Evolutionary conservation across 2,888 invertebrate genomes (phyloP).

Genomic region (Troides aeacus): DNA sequence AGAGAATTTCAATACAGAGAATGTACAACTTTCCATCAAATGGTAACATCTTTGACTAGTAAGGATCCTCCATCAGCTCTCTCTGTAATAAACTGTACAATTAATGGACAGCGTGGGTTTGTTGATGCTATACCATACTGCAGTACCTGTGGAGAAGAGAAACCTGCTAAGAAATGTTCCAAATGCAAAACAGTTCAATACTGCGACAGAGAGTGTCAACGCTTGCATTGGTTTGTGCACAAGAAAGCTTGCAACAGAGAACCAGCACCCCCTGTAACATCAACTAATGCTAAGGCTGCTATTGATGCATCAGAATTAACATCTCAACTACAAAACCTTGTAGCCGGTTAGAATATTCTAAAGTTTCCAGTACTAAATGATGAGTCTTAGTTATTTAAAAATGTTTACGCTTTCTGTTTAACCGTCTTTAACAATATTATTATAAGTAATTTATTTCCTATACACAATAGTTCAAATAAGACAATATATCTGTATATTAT

Average conservation of each 20-base stretch:
- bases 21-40: constrained; percentile 92
- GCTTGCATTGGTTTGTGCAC: constrained; percentile 95
- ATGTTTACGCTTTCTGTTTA: constrained; percentile 23
- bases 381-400: constrained; percentile 1
- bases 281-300: constrained; percentile 48
- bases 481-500: constrained; percentile 10
- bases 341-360: constrained; percentile 54
- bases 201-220: constrained; percentile 96
- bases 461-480: constrained; percentile 19
- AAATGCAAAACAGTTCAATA: constrained; percentile 96
- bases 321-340: constrained; percentile 75
- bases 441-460: constrained; percentile 17
- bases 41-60: constrained; percentile 87
- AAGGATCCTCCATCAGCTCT: constrained; percentile 86
- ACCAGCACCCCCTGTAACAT: constrained; percentile 58
- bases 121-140: constrained; percentile 85
- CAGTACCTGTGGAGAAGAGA: constrained; percentile 92
- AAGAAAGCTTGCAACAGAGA: constrained; percentile 90
- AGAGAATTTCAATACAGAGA: constrained; percentile 95
- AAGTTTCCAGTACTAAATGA: constrained; percentile 17
- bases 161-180: constrained; percentile 95
- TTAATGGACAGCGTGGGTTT: constrained; percentile 94
- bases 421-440: constrained; percentile 2
- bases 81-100: constrained; percentile 87
- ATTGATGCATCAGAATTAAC: constrained; percentile 74